Evolutionary conservation across 2,113 vertebrate genomes (phyloP).

Genomic region (Peromyscus californicus): DNA sequence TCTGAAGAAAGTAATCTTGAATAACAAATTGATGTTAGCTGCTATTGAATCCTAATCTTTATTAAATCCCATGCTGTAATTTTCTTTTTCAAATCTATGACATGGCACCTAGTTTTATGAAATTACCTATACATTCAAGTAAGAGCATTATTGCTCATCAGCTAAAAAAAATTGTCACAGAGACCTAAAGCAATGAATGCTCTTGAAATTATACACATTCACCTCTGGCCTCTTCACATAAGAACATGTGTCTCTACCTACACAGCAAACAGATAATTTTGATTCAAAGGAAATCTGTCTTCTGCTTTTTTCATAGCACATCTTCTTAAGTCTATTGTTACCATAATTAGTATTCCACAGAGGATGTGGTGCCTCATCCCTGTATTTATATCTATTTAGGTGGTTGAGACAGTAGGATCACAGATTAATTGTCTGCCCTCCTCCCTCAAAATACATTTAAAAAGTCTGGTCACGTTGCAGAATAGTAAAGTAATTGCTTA

Average conservation of each 20-base stretch:
- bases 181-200: neutral
- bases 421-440: neutral
- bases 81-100: neutral
- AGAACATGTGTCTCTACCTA: neutral
- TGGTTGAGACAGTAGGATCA: neutral
- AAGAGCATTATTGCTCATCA: neutral
- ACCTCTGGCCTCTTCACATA: neutral
- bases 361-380: fast-evolving
- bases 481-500: neutral
- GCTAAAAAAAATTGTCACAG: neutral
- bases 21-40: conserved; percentile 28
- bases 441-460: neutral
- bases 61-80: neutral
- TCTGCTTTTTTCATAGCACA: neutral
- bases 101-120: neutral
- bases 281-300: neutral
- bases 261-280: neutral
- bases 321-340: neutral
- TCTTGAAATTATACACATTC: neutral
- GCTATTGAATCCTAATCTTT: neutral
- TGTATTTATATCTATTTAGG: neutral
- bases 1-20: conserved; percentile 19
- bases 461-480: neutral
- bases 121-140: neutral
- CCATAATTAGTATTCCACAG: neutral